Evolutionary conservation across 1,140 invertebrate species (phyloP).

Genomic region (Ericerus pela): DNA sequence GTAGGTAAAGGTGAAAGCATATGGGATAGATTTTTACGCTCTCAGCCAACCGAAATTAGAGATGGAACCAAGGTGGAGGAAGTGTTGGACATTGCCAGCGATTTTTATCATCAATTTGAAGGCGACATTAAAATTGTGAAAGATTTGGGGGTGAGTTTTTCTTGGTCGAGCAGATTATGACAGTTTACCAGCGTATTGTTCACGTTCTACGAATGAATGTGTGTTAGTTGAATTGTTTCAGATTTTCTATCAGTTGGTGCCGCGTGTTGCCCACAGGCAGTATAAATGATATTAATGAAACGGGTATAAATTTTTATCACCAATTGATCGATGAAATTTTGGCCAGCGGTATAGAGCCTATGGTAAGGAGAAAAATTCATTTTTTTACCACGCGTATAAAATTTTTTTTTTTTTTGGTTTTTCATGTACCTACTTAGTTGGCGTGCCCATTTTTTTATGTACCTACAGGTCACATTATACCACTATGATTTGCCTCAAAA

Average conservation of each 20-base stretch:
- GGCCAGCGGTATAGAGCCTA: slow-evolving; percentile 34
- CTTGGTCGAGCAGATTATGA: background rate
- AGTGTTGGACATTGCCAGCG: slow-evolving; percentile 40
- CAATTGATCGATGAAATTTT: slow-evolving; percentile 34
- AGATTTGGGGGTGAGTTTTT: slow-evolving; percentile 35
- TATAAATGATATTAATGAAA: slow-evolving; percentile 37
- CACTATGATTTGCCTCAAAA: slow-evolving; percentile 37
- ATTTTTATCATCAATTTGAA: slow-evolving; percentile 49
- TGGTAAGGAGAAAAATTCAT: slow-evolving; percentile 41
- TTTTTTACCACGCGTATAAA: too few relatives aligned
- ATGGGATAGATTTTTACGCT: slow-evolving; percentile 27
- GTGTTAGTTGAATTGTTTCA: slow-evolving; percentile 16
- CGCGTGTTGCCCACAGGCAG: slow-evolving; percentile 43
- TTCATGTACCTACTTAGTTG: too few relatives aligned
- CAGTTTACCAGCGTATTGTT: background rate
- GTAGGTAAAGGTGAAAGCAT: slow-evolving; percentile 28
- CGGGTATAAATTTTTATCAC: slow-evolving; percentile 37
- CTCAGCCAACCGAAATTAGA: slow-evolving; percentile 33
- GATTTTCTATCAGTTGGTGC: slow-evolving; percentile 49
- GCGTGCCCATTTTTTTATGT: slow-evolving; percentile 3
- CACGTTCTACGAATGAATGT: background rate
- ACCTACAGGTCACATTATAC: slow-evolving; percentile 32
- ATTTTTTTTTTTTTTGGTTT: too few relatives aligned
- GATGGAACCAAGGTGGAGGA: slow-evolving; percentile 44
- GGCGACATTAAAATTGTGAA: slow-evolving; percentile 46